phyloP scores from a whole-genome alignment of 2,888 invertebrate genomes.

The Spialia ferax region DNA sequence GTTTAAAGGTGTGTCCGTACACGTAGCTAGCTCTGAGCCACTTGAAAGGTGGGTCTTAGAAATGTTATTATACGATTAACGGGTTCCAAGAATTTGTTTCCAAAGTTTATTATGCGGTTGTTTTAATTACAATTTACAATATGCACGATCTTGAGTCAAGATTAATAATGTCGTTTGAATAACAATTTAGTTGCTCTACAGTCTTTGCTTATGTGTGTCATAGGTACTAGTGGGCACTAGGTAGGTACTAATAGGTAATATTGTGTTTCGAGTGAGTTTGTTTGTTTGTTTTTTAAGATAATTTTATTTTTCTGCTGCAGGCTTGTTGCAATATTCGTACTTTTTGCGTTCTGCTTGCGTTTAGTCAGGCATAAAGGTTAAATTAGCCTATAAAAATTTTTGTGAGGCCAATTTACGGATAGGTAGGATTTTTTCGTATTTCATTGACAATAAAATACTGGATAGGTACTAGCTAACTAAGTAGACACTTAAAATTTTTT shows the following conservation, averaged over 20 bases:
- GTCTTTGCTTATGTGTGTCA: neutral
- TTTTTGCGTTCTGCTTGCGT: too few species aligned
- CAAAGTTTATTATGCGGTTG: neutral
- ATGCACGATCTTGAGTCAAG: conserved; percentile 5
- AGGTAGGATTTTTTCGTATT: neutral
- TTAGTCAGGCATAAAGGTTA: too few species aligned
- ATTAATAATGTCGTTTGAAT: conserved; percentile 4
- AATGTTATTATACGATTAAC: neutral
- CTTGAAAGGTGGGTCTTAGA: conserved; percentile 6
- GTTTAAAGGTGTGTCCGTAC: neutral
- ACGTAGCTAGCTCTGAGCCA: neutral
- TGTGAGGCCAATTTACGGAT: neutral
- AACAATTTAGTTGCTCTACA: neutral
- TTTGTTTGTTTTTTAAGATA: too few species aligned
- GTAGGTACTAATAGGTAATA: too few species aligned
- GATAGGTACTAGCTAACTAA: too few species aligned
- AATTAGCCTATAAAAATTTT: neutral
- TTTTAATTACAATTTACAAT: conserved; percentile 2
- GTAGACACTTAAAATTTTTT: neutral
- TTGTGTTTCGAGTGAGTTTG: too few species aligned
- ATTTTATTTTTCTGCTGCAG: too few species aligned
- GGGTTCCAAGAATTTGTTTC: neutral
- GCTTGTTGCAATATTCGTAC: too few species aligned
- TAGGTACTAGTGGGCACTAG: too few species aligned
- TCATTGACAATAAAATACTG: too few species aligned